A percentile compares a stretch with the other conserved stretches of the same genome.
Evolutionary conservation across 2,797 vertebrate genomes (phyloP).

Genomic region (Podarcis siculus): DNA sequence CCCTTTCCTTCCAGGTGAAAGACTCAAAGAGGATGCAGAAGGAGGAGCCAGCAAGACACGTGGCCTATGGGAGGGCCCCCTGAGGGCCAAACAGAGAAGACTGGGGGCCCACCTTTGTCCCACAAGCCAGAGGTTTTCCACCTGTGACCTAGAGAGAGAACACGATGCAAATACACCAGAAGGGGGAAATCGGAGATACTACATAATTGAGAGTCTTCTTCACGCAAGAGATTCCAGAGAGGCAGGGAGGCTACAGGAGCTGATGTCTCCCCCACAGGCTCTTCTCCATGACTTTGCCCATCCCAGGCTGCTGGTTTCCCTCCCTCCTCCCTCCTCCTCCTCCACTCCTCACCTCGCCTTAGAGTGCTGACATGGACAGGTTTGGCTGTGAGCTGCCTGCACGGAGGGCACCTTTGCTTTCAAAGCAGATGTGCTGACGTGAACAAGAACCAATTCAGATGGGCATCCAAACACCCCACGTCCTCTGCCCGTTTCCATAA

Average conservation of each 20-base stretch:
- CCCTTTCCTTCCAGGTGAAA: too few species aligned
- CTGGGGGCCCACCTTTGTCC: too few species aligned
- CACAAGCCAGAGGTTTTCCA: too few species aligned
- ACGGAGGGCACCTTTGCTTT: conserved; percentile 78
- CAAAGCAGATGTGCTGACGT: conserved; percentile 79
- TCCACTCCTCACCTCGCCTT: conserved; percentile 34
- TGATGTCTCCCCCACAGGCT: conserved; percentile 66
- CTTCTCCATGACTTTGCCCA: conserved; percentile 71
- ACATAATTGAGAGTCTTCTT: too few species aligned
- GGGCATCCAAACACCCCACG: conserved; percentile 69
- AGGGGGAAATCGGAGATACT: too few species aligned
- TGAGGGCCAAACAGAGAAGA: too few species aligned
- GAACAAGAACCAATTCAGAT: conserved; percentile 71
- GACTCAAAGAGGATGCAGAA: too few species aligned
- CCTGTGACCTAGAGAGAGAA: background rate
- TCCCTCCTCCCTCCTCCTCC: background rate
- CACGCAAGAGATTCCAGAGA: too few species aligned
- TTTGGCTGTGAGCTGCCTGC: conserved; percentile 68
- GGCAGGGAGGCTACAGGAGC: conserved; percentile 10
- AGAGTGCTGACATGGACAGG: conserved; percentile 67
- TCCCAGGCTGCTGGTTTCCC: conserved; percentile 60
- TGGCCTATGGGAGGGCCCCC: too few species aligned
- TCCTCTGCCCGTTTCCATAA: conserved; percentile 70
- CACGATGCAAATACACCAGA: too few species aligned
- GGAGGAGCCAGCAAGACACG: too few species aligned